Base-by-base conservation (phyloP, 2,797 vertebrate genomes). In the Sebastes flavidus region DNA sequence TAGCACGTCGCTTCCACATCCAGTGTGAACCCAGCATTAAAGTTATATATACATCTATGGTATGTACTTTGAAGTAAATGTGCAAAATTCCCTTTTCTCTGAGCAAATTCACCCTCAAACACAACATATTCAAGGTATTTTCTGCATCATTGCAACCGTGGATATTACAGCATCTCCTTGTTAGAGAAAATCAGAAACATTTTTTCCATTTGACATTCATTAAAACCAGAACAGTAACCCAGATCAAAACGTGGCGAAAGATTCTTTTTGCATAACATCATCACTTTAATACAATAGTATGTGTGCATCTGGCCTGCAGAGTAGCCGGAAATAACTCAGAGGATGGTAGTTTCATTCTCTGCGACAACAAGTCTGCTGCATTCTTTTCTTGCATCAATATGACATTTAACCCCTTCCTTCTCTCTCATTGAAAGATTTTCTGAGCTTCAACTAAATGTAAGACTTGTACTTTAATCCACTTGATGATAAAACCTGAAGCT, bases 291-390 rank as follows among this genome's bases (percentile, higher is more conserved):
- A 34, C 10, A 38, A 20, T 46, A 32, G 3, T 25, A 54, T 49
- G 36, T 72, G 30, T 77, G 49, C 75, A 82, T 87, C 70, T 86
- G 78, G 63, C 13, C 22, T 4, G 4, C 63, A 80, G 78, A 78
- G 49, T 27, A 30, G 13, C 74, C 63, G 58, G 55, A 89, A 66
- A 61, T 29, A 52, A 68, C 46, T 32, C 46, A 56, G 9, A 56
- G 27, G 25, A 34, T 42, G n/a, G 34, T 66, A 32, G 9, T 77
- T 82, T 80, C 9, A 55, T 42, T 67, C 34, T 22, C 13, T 30
- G 5, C 4, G 5, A 27, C 18, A 60, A 22, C 30, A 59, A 20
- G 7, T 70, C 59, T 74, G 38, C 61, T 69, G 62, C 0, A 46
- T 1, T 8, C n/a, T 72, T 66, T 8, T 22, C 55, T 49, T 3